Percentiles rank a stretch among this genome's conserved stretches.
phyloP scores from a whole-genome alignment of 1,140 invertebrate species.

The Drosophila funebris region DNA sequence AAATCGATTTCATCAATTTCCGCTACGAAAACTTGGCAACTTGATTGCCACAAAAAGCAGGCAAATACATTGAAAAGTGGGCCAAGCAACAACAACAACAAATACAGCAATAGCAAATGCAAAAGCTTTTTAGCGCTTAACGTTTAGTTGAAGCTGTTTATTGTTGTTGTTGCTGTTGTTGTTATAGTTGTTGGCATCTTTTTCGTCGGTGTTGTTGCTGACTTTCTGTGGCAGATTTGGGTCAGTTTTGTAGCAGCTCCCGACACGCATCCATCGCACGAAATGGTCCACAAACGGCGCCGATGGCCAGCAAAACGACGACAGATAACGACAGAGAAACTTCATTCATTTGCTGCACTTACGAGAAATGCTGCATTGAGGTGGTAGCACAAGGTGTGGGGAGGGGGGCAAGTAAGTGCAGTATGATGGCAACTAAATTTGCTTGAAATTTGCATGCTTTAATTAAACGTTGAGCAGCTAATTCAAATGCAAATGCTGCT shows the following conservation, averaged over 20 bases:
- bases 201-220: constrained; percentile 10
- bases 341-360: constrained; percentile 28
- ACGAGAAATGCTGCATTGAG: no score
- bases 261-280: constrained; percentile 43
- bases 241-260: constrained; percentile 35
- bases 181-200: constrained; percentile 4
- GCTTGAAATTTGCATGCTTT: constrained; percentile 50
- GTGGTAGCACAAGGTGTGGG: not conserved
- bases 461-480: constrained; percentile 55
- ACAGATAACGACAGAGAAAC: constrained; percentile 42
- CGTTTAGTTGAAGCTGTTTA: constrained; percentile 25
- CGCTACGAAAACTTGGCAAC: constrained; percentile 32
- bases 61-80: constrained; percentile 42
- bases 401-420: not conserved
- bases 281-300: constrained; percentile 17
- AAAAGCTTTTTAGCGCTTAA: constrained; percentile 44
- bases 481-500: constrained; percentile 30
- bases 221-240: constrained; percentile 41
- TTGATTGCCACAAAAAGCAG: constrained; percentile 37
- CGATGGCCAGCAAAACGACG: constrained; percentile 18
- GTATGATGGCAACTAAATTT: not conserved
- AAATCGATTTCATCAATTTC: constrained; percentile 55
- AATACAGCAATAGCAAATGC: not conserved
- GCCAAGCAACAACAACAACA: constrained; percentile 17
- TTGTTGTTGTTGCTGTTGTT: constrained; percentile 2